Evolutionary conservation across 2,797 vertebrate genomes (phyloP), one percentile per base, ranked within the genome.

Genomic region (Oreochromis mossambicus): DNA sequence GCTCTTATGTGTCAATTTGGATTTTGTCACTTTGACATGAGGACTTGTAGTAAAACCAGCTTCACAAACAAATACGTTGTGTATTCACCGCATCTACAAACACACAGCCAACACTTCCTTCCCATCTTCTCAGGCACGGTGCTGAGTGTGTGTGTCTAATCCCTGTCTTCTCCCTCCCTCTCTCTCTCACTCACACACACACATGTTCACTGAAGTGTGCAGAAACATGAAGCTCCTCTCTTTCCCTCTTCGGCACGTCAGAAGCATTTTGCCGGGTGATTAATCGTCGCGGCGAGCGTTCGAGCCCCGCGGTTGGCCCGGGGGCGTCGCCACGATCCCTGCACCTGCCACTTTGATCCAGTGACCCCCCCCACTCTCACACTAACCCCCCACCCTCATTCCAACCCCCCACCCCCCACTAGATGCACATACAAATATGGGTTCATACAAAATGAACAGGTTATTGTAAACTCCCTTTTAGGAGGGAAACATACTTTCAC

Each of bases 181-280:
- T 26, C 19, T 63, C 21, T 13, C 61, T 50, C 50, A 55, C 63
- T 73, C 29, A 68, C 79, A 26, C 50, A 61, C 83, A 55, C 75
- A 55, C 58, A 5, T 43, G 83, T 83, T 88, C 89, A 92, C 19
- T 93, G 93, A 83, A 92, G 94, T 91, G 92, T 94, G 89, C 84
- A 91, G 86, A 83, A 87, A 87, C 85, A 86, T 79, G 86, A 51
- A 88, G 86, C 91, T 89, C 78, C 89, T 89, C 91, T 88, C 91
- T 78, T 91, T 89, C 87, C 86, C 89, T 94, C 91, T 91, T 91
- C 79, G 68, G 89, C 91, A 94, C 80, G 92, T 94, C 94, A 95
- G 92, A 95, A 95, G 89, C 93, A 93, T 94, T 95, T 95, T 95
- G 93, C 93, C 88, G 93, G 92, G 92, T 95, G 93, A 95, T 95